These are phyloP conservation scores for Drosophila algonquin DNA, from an alignment of 2,888 invertebrate species.

Conservation along the genomic window DNA sequence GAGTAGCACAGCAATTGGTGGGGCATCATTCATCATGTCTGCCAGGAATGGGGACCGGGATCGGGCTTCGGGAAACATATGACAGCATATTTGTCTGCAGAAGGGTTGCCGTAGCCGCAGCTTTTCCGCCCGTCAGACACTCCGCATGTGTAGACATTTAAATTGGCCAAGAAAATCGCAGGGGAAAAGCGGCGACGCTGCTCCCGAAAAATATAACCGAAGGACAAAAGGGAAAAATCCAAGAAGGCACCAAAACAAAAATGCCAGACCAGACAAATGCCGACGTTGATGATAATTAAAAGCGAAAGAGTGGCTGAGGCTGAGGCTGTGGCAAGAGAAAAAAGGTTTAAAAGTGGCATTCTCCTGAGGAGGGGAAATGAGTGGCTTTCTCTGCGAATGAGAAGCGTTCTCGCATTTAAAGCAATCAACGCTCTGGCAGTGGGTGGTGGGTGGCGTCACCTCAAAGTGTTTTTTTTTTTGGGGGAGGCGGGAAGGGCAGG, in stretches of 20 bases:
- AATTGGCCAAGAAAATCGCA: constrained; percentile 55
- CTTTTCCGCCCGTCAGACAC: constrained; percentile 2
- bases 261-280: constrained; percentile 42
- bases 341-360: constrained; percentile 53
- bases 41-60: constrained; percentile 2
- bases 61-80: too few species aligned
- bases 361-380: constrained; percentile 8
- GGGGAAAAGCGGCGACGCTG: not conserved
- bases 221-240: constrained; percentile 22
- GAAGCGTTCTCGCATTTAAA: not conserved
- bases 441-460: constrained; percentile 21
- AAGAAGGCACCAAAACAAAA: constrained; percentile 30
- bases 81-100: constrained; percentile 66
- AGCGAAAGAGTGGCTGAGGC: constrained; percentile 55
- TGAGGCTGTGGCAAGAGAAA: not conserved
- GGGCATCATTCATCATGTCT: constrained; percentile 69
- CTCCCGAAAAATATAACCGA: not conserved
- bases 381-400: constrained; percentile 13
- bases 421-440: constrained; percentile 1
- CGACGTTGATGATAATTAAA: constrained; percentile 77
- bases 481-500: constrained; percentile 3
- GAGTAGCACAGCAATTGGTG: constrained; percentile 54
- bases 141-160: constrained; percentile 50
- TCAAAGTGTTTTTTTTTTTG: constrained; percentile 14
- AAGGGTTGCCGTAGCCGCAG: constrained; percentile 23